Evolutionary conservation across 1,140 invertebrate genomes (phyloP).

Genomic region (Dendrolimus punctatus): DNA sequence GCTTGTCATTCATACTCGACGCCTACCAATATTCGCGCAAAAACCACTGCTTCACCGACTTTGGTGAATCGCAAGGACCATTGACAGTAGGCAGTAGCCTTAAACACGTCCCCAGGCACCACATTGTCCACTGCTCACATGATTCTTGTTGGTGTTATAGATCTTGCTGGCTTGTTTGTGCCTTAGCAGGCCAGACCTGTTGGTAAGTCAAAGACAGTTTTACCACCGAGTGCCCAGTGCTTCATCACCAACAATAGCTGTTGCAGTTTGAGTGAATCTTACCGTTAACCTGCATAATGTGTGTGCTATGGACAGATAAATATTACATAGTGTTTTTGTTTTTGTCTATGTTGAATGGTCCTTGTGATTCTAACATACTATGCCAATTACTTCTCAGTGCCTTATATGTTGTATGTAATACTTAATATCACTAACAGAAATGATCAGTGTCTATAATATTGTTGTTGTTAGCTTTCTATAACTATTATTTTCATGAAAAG

Average conservation of each 20-base stretch:
- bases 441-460: no score
- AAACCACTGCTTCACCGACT: constrained; percentile 40
- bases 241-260: constrained; percentile 60
- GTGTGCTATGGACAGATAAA: constrained; percentile 58
- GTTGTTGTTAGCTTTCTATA: no score
- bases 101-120: constrained; percentile 49
- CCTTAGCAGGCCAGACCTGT: constrained; percentile 79
- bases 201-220: constrained; percentile 73
- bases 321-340: constrained; percentile 43
- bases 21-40: constrained; percentile 60
- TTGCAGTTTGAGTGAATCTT: constrained; percentile 56
- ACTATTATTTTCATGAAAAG: no score
- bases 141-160: constrained; percentile 73
- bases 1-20: constrained; percentile 30
- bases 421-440: no score
- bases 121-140: constrained; percentile 58
- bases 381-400: constrained; percentile 19
- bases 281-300: constrained; percentile 64
- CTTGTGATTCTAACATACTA: constrained; percentile 66
- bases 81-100: constrained; percentile 43
- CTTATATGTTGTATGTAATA: constrained; percentile 8
- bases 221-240: constrained; percentile 46
- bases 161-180: constrained; percentile 81
- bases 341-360: constrained; percentile 64
- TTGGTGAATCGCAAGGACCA: constrained; percentile 68